Conservation (phyloP, 2,797 vertebrate genomes). For the Allochrocebus solatus region DNA sequence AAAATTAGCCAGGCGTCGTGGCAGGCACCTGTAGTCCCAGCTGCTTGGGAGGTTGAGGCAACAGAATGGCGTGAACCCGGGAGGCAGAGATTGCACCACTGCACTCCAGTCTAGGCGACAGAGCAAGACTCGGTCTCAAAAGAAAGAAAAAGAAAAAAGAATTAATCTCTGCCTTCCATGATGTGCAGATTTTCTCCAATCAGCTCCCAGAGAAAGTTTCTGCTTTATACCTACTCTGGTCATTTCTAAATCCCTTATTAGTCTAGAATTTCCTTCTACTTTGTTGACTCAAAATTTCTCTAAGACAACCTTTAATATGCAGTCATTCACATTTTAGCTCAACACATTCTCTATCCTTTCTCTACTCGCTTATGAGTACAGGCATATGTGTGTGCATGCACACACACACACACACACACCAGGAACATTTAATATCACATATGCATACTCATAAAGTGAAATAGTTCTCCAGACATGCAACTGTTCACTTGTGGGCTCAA, state of each 20-base stretch:
- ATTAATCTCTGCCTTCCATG: neutral
- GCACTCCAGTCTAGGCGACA: too few species aligned
- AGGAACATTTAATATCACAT: neutral
- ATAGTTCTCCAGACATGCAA: neutral
- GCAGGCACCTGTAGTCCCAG: too few species aligned
- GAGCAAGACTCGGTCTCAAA: too few species aligned
- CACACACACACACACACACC: neutral
- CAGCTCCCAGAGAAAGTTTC: neutral
- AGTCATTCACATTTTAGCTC: neutral
- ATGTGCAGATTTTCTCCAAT: neutral
- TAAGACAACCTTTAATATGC: neutral
- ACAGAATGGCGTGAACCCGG: too few species aligned
- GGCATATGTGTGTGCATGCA: accelerated
- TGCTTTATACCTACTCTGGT: neutral
- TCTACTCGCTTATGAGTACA: neutral
- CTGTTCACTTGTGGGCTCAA: neutral
- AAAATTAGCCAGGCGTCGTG: too few species aligned
- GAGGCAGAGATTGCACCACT: too few species aligned
- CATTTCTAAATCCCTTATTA: neutral
- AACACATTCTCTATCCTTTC: neutral
- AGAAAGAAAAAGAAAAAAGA: neutral
- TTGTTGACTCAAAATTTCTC: neutral
- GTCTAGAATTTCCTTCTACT: neutral
- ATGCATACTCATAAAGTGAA: neutral
- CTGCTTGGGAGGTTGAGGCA: too few species aligned